These are phyloP conservation scores for Austrolebias charrua DNA, from an alignment of 2,797 vertebrate species.

Conservation along the genomic window DNA sequence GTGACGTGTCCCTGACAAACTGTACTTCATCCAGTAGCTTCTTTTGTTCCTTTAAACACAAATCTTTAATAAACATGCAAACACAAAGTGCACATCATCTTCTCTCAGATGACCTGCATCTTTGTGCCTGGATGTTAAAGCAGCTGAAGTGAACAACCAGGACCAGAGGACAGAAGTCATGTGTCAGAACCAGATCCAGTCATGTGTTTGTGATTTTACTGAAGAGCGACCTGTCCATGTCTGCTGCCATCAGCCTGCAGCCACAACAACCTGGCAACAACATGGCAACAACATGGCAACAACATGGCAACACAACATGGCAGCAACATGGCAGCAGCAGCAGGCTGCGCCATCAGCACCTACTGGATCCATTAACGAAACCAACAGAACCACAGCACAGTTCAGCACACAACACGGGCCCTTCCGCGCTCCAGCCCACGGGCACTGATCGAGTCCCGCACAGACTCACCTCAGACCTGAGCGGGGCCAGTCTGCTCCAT, in stretches of 20 bases:
- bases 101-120: too few species aligned
- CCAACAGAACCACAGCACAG: neutral
- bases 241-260: constrained; percentile 49
- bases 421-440: constrained; percentile 14
- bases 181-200: too few species aligned
- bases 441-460: constrained; percentile 12
- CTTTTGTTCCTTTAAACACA: too few species aligned
- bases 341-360: constrained; percentile 36
- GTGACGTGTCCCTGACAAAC: too few species aligned
- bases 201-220: neutral
- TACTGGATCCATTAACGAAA: constrained; percentile 9
- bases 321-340: constrained; percentile 24
- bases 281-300: constrained; percentile 12
- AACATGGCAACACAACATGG: too few species aligned
- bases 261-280: constrained; percentile 36
- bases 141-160: too few species aligned
- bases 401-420: constrained; percentile 36
- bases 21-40: too few species aligned
- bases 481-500: constrained; percentile 19
- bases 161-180: too few species aligned
- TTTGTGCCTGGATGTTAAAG: neutral
- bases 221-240: constrained; percentile 24
- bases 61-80: too few species aligned
- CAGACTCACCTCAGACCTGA: constrained; percentile 45
- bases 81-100: too few species aligned